Conservation (phyloP, 2,113 vertebrate genomes). For the Microtus montanus region DNA sequence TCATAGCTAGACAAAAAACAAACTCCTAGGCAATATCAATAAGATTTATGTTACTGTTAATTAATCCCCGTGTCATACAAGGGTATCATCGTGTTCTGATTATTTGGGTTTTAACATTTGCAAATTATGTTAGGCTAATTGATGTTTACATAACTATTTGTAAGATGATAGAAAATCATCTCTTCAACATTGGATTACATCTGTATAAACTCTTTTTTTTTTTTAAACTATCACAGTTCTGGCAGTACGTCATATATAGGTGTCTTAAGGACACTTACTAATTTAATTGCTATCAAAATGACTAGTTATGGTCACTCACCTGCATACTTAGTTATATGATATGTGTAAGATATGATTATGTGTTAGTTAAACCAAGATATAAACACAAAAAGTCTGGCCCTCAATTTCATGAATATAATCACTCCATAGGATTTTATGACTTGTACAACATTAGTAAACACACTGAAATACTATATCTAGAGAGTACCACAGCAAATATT, state of each 20-base stretch:
- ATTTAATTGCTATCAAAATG: neutral
- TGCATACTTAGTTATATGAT: neutral
- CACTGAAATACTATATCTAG: neutral
- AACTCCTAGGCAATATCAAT: neutral
- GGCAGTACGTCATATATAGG: neutral
- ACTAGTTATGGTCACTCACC: neutral
- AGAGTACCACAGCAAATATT: neutral
- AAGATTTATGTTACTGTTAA: slow-evolving; percentile 34
- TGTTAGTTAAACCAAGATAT: neutral
- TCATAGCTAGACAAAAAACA: slow-evolving; percentile 4
- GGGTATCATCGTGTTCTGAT: slow-evolving; percentile 12
- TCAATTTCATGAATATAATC: neutral
- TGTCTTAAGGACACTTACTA: neutral
- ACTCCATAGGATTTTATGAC: neutral
- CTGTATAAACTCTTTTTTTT: neutral
- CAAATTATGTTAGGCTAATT: slow-evolving; percentile 34
- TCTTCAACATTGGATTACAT: neutral
- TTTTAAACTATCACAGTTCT: neutral
- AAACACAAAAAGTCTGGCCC: neutral
- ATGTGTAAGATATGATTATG: neutral
- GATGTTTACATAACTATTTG: slow-evolving; percentile 25
- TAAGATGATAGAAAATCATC: neutral
- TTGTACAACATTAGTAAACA: neutral
- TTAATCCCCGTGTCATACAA: neutral
- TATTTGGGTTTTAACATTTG: slow-evolving; percentile 15